Evolutionary conservation across 2,888 invertebrate genomes (phyloP).

Genomic region (Scaptomyza tumidula): DNA sequence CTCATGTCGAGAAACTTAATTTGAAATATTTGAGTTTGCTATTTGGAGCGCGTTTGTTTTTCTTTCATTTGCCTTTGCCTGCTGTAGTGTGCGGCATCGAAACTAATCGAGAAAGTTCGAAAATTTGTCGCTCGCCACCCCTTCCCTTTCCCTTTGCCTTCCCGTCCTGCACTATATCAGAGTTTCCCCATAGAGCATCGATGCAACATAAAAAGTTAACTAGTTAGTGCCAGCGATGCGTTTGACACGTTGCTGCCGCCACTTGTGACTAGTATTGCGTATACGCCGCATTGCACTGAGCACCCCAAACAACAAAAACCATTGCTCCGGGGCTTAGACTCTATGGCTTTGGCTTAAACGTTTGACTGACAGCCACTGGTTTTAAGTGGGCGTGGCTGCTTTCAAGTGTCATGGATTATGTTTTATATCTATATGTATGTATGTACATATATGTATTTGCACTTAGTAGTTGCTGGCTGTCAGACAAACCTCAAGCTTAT

Average conservation of each 20-base stretch:
- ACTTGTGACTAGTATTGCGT: constrained; percentile 54
- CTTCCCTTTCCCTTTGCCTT: not conserved
- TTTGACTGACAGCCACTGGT: constrained; percentile 45
- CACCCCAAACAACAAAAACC: constrained; percentile 21
- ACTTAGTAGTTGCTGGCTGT: constrained; percentile 24
- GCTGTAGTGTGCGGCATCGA: constrained; percentile 51
- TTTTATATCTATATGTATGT: constrained; percentile 70
- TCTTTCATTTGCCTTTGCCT: constrained; percentile 60
- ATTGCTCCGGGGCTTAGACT: constrained; percentile 31
- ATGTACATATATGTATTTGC: constrained; percentile 34
- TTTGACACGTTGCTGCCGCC: constrained; percentile 50
- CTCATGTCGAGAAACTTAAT: constrained; percentile 80
- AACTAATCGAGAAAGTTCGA: constrained; percentile 81
- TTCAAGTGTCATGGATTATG: constrained; percentile 78
- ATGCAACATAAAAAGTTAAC: constrained; percentile 66
- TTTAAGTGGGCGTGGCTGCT: constrained; percentile 26
- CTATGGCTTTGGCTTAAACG: constrained; percentile 43
- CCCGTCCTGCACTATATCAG: too few species aligned
- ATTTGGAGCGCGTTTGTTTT: constrained; percentile 70
- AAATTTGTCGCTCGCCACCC: constrained; percentile 62
- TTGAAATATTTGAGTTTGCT: constrained; percentile 79
- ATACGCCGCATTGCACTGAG: constrained; percentile 56
- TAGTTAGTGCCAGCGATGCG: constrained; percentile 53
- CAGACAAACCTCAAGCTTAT: constrained; percentile 10
- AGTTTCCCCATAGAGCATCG: constrained; percentile 38